phyloP scores from a whole-genome alignment of 2,888 invertebrate genomes.

The Aphodius granarius region DNA sequence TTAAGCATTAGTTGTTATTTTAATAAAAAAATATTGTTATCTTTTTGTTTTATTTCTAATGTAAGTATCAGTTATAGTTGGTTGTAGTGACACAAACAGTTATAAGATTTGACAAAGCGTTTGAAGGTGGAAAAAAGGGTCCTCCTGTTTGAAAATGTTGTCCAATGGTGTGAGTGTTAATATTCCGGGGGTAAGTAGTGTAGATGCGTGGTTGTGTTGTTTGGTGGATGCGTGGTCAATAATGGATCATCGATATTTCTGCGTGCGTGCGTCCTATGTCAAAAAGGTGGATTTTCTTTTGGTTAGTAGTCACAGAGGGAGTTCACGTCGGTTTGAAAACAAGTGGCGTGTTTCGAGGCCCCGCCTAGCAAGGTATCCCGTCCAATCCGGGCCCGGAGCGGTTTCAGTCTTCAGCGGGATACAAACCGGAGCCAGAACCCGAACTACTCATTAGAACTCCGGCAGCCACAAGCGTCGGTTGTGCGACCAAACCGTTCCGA shows the following conservation, averaged over 20 bases:
- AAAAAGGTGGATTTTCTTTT: background rate
- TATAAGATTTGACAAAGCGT: background rate
- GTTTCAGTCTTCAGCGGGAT: background rate
- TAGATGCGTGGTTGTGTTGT: no score
- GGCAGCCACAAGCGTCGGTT: slow-evolving; percentile 23
- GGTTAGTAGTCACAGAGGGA: background rate
- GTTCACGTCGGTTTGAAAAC: background rate
- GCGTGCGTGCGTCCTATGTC: background rate
- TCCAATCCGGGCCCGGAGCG: slow-evolving; percentile 4
- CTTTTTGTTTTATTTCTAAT: no score
- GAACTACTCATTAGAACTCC: background rate
- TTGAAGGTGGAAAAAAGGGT: background rate
- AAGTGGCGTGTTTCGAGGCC: slow-evolving; percentile 4
- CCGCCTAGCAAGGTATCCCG: background rate
- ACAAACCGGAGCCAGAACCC: background rate
- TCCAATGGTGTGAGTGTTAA: background rate
- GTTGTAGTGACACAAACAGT: no score
- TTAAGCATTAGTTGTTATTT: no score
- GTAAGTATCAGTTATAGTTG: no score
- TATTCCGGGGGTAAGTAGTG: background rate
- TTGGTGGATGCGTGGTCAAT: background rate
- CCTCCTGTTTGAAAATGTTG: background rate
- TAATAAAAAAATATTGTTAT: no score
- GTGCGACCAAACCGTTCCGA: slow-evolving; percentile 5
- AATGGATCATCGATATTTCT: background rate